A percentile compares a stretch with the other conserved stretches of the same genome.
Evolutionary conservation across 2,113 vertebrate species (phyloP).

Genomic region (Etia nguti): DNA sequence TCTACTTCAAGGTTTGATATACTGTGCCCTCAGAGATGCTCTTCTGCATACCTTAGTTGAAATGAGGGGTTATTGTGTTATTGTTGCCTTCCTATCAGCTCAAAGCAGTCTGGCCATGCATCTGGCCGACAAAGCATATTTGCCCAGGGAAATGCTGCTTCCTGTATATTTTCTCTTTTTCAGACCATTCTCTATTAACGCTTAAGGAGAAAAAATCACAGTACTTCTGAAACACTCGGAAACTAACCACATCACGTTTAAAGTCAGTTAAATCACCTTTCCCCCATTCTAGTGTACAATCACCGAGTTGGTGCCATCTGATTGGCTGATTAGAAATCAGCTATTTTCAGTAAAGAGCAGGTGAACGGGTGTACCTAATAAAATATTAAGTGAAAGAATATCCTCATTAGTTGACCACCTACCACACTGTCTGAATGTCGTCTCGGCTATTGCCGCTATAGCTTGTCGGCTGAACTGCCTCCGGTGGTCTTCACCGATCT

Average conservation of each 20-base stretch:
- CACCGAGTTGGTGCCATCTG: background rate
- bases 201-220: background rate
- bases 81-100: background rate
- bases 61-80: background rate
- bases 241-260: background rate
- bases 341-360: too few species aligned
- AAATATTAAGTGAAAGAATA: background rate
- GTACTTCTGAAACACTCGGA: background rate
- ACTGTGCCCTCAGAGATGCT: background rate
- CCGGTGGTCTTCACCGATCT: slow-evolving; percentile 63
- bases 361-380: background rate
- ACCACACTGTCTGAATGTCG: slow-evolving; percentile 90
- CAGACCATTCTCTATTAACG: background rate
- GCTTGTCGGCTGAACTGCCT: slow-evolving; percentile 78
- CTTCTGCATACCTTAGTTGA: background rate
- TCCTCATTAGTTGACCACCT: slow-evolving; percentile 7
- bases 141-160: background rate
- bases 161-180: background rate
- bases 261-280: background rate
- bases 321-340: background rate
- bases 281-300: background rate
- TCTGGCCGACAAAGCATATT: background rate
- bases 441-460: slow-evolving; percentile 83
- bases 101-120: background rate
- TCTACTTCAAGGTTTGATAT: background rate